Evolutionary conservation across 1,140 invertebrate genomes (phyloP).

Genomic region (Charaxes varanes): DNA sequence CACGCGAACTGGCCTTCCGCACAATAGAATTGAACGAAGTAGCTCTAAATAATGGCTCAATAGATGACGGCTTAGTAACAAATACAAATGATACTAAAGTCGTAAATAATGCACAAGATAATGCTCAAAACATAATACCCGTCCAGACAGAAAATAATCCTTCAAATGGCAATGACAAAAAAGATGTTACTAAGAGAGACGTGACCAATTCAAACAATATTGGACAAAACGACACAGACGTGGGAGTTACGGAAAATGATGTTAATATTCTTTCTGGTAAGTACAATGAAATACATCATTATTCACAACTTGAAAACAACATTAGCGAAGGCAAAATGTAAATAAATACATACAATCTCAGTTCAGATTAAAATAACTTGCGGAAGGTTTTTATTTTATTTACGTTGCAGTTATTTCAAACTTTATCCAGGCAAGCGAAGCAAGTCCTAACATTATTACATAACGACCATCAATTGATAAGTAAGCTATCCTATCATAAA

Average conservation of each 20-base stretch:
- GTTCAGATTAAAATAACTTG: too few species aligned
- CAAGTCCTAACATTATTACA: too few species aligned
- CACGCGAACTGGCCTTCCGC: slow-evolving; percentile 41
- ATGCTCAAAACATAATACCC: slow-evolving; percentile 19
- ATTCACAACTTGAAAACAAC: too few species aligned
- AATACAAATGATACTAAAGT: slow-evolving; percentile 10
- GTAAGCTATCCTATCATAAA: too few species aligned
- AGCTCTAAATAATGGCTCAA: slow-evolving; percentile 10
- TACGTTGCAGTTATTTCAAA: too few species aligned
- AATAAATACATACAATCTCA: too few species aligned
- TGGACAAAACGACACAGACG: slow-evolving; percentile 6
- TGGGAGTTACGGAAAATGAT: slow-evolving; percentile 6
- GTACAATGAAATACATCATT: too few species aligned
- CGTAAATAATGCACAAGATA: slow-evolving; percentile 13
- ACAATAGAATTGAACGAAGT: slow-evolving; percentile 24
- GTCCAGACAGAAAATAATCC: slow-evolving; percentile 5
- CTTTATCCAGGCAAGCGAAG: too few species aligned
- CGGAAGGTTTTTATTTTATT: too few species aligned
- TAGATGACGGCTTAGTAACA: slow-evolving; percentile 3
- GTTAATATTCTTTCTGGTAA: slow-evolving; percentile 13
- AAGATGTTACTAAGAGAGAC: slow-evolving; percentile 7
- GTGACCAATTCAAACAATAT: slow-evolving; percentile 7
- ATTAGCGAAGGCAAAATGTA: too few species aligned
- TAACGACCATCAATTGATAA: too few species aligned
- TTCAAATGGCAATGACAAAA: slow-evolving; percentile 7